These are phyloP conservation scores for Blastomussa wellsi DNA, from an alignment of 92 coral and sea anemone species.

Conservation along the genomic window DNA sequence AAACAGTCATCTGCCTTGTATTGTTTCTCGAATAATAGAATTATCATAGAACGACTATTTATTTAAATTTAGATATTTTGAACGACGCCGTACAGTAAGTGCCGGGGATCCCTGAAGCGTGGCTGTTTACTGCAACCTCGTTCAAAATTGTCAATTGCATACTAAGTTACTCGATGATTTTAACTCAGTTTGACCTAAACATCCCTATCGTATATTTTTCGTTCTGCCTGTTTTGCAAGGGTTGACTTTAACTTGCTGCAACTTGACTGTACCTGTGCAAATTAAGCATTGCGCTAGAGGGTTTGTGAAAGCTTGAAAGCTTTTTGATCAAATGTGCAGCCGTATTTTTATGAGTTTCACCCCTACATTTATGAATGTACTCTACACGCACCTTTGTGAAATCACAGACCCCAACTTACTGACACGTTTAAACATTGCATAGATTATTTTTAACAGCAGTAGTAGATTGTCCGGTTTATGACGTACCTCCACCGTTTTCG, in stretches of 20 bases:
- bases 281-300: background rate
- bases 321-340: background rate
- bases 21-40: background rate
- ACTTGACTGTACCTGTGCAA: background rate
- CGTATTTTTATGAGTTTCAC: background rate
- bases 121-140: background rate
- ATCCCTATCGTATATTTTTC: background rate
- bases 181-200: background rate
- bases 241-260: background rate
- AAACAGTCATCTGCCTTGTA: background rate
- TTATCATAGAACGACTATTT: background rate
- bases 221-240: background rate
- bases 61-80: background rate
- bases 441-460: background rate
- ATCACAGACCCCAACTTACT: background rate
- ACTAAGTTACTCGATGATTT: background rate
- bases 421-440: background rate
- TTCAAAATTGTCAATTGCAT: background rate
- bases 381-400: background rate
- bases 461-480: background rate
- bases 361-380: background rate
- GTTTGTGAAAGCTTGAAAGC: background rate
- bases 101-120: background rate
- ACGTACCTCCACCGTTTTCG: constrained; percentile 81
- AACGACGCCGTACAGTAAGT: background rate